phyloP scores from a whole-genome alignment of 2,888 invertebrate genomes.

The Tetrapedia diversipes region DNA sequence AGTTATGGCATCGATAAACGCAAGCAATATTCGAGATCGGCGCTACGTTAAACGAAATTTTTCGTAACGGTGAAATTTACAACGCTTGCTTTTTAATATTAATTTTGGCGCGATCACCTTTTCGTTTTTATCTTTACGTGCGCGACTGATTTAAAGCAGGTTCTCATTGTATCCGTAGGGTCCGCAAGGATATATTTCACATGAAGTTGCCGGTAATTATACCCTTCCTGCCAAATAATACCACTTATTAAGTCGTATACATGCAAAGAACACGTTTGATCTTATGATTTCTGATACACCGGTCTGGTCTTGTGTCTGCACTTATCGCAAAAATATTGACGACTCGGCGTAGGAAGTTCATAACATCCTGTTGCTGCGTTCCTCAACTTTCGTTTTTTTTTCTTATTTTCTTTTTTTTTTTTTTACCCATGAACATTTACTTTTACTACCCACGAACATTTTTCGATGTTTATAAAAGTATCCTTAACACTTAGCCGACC shows the following conservation, averaged over 20 bases:
- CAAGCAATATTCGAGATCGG: too few species aligned
- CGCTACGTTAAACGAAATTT: too few species aligned
- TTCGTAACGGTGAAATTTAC: too few species aligned
- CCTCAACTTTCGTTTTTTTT: too few species aligned
- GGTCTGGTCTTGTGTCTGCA: background rate
- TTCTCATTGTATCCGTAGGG: background rate
- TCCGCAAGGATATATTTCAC: background rate
- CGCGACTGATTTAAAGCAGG: background rate
- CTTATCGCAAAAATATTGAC: background rate
- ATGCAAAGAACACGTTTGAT: background rate
- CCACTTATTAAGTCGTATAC: conserved; percentile 8
- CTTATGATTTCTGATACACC: background rate
- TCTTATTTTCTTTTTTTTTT: background rate
- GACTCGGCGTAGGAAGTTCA: background rate
- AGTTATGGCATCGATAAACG: too few species aligned
- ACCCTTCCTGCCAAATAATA: conserved; percentile 8
- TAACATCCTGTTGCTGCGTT: background rate
- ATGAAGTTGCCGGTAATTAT: conserved; percentile 15
- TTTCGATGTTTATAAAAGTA: too few species aligned
- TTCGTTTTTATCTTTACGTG: background rate
- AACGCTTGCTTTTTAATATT: too few species aligned
- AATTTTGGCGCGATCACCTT: background rate
- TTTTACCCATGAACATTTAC: background rate
- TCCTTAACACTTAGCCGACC: too few species aligned
- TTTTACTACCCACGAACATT: too few species aligned